Base-by-base conservation (phyloP, 2,888 invertebrate species). In the Sarcophaga subvicina region DNA sequence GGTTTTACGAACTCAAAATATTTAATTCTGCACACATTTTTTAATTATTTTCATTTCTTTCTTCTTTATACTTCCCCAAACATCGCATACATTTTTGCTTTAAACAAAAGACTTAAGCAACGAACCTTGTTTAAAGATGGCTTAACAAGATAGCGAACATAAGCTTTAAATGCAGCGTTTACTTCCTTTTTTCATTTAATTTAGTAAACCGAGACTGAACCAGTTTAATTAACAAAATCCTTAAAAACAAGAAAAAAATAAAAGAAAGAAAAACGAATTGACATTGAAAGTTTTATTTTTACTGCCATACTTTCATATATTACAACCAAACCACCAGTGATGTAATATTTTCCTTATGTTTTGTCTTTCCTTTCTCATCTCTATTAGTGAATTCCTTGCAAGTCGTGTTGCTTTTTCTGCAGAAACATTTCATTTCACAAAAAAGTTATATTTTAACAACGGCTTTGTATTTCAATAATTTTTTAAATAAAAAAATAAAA, bases 91-190 rank as follows among this genome's bases (percentile, higher is more conserved):
- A 10, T 37, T 37, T 37, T 37, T 37, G 37, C 2, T 37, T 37
- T 2, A 63, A 73, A 62, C 73, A 73, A 73, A 63, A 73, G 73
- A 73, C 63, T 73, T 63, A 73, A 63, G 73, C 17, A 14, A 73
- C 73, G 17, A 62, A 73, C 73, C 60, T 59, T 17, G 17, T 3
- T 59, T 59, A 6, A 59, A 59, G n/a, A 17, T 17, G 14, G 1
- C 59, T 3, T 59, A 37, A 37, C 37, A 37, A 37, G 10, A 8
- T 37, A 10, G 37, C 10, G 8, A 37, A 37, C 37, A 37, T 37
- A 10, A 10, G 37, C 37, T 37, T 37, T 37, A 37, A 37, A 37
- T 37, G 37, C 37, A 8, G 37, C 5, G 4, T 17, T 54, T 54
- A 12, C 54, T 54, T 54, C 14, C 54, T 54, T 54, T 54, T 54